Base-by-base conservation (phyloP, 2,113 vertebrate species). In the Laterallus jamaicensis region DNA sequence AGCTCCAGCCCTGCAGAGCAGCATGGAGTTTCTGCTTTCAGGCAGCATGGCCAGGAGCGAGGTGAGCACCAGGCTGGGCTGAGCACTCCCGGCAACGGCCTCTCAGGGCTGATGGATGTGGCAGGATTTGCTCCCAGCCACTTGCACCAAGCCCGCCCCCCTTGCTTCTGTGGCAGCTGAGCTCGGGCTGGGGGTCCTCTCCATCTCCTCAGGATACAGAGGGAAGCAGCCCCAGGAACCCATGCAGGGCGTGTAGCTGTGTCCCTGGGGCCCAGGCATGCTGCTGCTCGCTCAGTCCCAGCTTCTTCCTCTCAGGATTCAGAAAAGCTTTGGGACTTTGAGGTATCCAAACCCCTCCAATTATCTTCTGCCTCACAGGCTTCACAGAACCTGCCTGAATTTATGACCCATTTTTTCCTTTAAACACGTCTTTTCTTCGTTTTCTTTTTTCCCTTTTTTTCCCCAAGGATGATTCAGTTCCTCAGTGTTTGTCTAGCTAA, bases 331-430 rank as follows among this genome's bases (percentile, higher is more conserved):
- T 42, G 83, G 58, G 88, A 89, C 88, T 76, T 64, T 91, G 91
- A 93, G 91, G 77, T 95, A 93, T 94, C 96, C 92, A 95, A 87
- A 89, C 95, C 92, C 74, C 91, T 96, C 92, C 82, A 95, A 91
- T 97, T 93, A 94, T 79, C 88, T 95, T 87, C 81, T 92, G 86
- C 77, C 95, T 95, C 37, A 1, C 39, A 92, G 28, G 16, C 88
- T 66, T 87, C 93, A 80, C 59, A 56, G 77, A 94, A 93, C 90
- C 91, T 89, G 74, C 86, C 86, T 95, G 77, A 92, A 93, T 96
- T 95, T 97, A 95, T 96, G 86, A 93, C 82, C 95, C 69, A 66
- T 94, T 97, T 97, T 97, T 97, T 60, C 82, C 83, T 94, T 93
- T 87, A 92, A 94, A 95, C 73, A n/a, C 58, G 19, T 82, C 49